Base-by-base conservation (phyloP, 2,888 invertebrate genomes). In the Idaea straminata region DNA sequence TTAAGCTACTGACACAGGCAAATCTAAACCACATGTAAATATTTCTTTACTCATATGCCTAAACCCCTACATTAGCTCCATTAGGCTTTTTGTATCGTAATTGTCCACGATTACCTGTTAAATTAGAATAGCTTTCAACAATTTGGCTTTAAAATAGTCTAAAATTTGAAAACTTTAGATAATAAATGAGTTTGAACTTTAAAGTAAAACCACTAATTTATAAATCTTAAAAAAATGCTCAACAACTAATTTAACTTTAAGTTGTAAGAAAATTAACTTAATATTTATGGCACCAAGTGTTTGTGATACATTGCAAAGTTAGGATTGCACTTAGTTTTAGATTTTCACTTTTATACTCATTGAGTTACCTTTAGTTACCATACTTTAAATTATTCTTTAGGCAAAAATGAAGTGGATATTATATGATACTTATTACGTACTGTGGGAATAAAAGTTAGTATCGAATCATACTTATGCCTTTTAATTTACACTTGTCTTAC, bases 231-330 rank as follows among this genome's bases (percentile, higher is more conserved):
- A 47, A 47, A 47, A 47, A 47, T 47, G 47, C 47, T 47, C 47
- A 47, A 47, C 10, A 13, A 47, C 47, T 47, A 47, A 47, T 10
- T 13, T 47, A 3, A 13, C 47, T 47, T 47, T 10, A 4, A 10
- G 5, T 25, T 47, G 47, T 13, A 47, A 47, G 47, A 10, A 47
- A 47, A 13, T 47, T 47, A 47, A 47, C 13, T 47, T 47, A 47
- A 47, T 47, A 47, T 47, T 47, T 47, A 47, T 47, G 47, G 47
- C 47, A 10, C 34, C n/a, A 59, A 16, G 59, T 25, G 16, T 59
- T 59, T 59, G 59, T 47, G 47, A 47, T 62, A 47, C 47, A 47
- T 47, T 47, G 47, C 47, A 47, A 47, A 13, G 10, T 47, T 47
- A 47, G 47, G 10, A 47, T 47, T 47, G 47, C 47, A 47, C 47